Base-by-base conservation (phyloP, 2,797 vertebrate genomes). In the Sebastes ruberrimus region DNA sequence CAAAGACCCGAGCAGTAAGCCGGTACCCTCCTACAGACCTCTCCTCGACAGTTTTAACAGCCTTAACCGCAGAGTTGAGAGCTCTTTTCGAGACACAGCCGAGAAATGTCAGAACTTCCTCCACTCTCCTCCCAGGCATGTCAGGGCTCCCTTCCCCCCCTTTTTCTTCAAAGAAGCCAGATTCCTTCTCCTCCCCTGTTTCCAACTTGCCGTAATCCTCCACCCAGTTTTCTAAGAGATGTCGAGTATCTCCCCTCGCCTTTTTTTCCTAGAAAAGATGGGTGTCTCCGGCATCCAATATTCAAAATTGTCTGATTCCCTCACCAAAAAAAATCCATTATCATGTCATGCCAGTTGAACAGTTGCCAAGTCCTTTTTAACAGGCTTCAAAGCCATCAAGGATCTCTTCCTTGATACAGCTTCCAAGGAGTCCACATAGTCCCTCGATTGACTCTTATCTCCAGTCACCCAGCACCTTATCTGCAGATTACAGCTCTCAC, bases 41-140 rank as follows among this genome's bases (percentile, higher is more conserved):
- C 56, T 76, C 30, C 71, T 60, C 84, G 76, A 77, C 80, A 83
- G 81, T 87, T 84, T 20, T 83, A 88, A 88, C 80, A 66, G 81
- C 78, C 88, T 93, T 87, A 90, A 88, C 86, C 72, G 70, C 75
- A 83, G 68, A 83, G 86, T 81, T 75, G 76, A 86, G 82, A 86
- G 63, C 74, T 84, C 69, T 80, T 83, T 88, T 80, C 64, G 81
- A 89, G 78, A 78, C 83, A 66, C 33, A 78, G 83, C 78, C 0
- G 64, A 83, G 83, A 92, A 89, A 86, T 92, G 88, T 92, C 92
- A 88, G 84, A 86, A 75, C 86, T 91, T 83, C 74, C 84, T 83
- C 81, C 88, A 35, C 74, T 87, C 74, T 87, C 87, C 82, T 85
- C 69, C 80, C 63, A 89, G 86, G 81, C 86, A 87, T 88, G 91